A percentile compares a stretch with the other conserved stretches of the same genome.
These are phyloP conservation scores for Macrocentrus cingulum DNA, from an alignment of 1,140 invertebrate species.

Conservation along the genomic window DNA sequence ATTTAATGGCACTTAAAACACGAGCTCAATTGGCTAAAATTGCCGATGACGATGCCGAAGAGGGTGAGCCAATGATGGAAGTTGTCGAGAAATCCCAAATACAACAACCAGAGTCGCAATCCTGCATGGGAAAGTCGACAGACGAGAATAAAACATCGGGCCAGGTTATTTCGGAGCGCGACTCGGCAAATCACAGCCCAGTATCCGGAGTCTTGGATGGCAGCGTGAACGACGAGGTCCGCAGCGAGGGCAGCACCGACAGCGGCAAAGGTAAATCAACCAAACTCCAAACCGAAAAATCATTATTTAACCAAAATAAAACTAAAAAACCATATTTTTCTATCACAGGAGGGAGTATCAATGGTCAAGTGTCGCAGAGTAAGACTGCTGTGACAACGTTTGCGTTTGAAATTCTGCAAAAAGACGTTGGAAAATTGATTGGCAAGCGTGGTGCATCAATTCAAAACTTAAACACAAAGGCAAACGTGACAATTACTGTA, in stretches of 20 bases:
- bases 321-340: conserved; percentile 26
- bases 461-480: conserved; percentile 75
- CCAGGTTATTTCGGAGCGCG: conserved; percentile 47
- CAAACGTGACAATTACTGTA: conserved; percentile 76
- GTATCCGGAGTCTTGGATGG: conserved; percentile 55
- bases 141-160: conserved; percentile 28
- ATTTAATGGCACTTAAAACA: conserved; percentile 33
- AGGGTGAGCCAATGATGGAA: too few relatives aligned
- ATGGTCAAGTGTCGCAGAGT: conserved; percentile 54
- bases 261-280: conserved; percentile 52
- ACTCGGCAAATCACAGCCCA: conserved; percentile 63
- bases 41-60: background rate
- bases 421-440: conserved; percentile 83
- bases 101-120: too few relatives aligned
- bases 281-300: background rate
- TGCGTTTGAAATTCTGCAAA: conserved; percentile 80
- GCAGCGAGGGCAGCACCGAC: conserved; percentile 56
- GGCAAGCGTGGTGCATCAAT: conserved; percentile 82
- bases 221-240: conserved; percentile 56
- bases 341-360: conserved; percentile 63
- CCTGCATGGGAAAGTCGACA: conserved; percentile 7
- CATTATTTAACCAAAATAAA: background rate
- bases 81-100: too few relatives aligned
- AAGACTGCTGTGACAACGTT: conserved; percentile 56
- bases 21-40: conserved; percentile 2